Evolutionary conservation across 2,797 vertebrate species (phyloP).

Genomic region (Protosalanx chinensis): DNA sequence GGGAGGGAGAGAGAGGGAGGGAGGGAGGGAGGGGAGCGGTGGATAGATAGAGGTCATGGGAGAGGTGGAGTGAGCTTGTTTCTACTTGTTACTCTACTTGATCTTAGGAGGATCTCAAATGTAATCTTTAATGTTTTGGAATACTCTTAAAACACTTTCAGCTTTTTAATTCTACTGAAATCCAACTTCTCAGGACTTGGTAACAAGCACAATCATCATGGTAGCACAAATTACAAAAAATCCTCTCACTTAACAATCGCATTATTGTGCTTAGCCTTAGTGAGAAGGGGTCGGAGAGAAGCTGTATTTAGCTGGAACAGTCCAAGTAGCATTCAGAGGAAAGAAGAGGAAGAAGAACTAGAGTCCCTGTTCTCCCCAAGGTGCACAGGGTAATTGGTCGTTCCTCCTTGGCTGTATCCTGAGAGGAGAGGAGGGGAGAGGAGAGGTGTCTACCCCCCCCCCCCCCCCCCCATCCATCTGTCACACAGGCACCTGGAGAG

Average conservation of each 20-base stretch:
- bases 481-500: conserved; percentile 61
- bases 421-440: conserved; percentile 50
- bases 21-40: not conserved
- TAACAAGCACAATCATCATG: too few relatives aligned
- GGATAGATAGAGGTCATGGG: not conserved
- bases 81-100: not conserved
- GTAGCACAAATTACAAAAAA: too few relatives aligned
- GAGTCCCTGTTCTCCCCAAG: conserved; percentile 8
- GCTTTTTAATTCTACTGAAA: too few relatives aligned
- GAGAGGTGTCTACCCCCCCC: too few relatives aligned
- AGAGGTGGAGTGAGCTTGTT: not conserved
- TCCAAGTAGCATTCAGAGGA: not conserved
- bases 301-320: too few relatives aligned
- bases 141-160: not conserved
- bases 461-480: conserved; percentile 60
- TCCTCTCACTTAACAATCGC: too few relatives aligned
- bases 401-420: conserved; percentile 54
- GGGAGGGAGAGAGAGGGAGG: not conserved
- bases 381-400: conserved; percentile 52
- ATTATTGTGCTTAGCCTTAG: too few relatives aligned
- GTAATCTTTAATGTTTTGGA: too few relatives aligned
- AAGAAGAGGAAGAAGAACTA: not conserved
- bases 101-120: not conserved
- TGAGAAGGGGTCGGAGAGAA: too few relatives aligned
- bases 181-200: too few relatives aligned